These are phyloP conservation scores for Pseudococcus longispinus DNA, from an alignment of 2,888 invertebrate species.

Conservation along the genomic window DNA sequence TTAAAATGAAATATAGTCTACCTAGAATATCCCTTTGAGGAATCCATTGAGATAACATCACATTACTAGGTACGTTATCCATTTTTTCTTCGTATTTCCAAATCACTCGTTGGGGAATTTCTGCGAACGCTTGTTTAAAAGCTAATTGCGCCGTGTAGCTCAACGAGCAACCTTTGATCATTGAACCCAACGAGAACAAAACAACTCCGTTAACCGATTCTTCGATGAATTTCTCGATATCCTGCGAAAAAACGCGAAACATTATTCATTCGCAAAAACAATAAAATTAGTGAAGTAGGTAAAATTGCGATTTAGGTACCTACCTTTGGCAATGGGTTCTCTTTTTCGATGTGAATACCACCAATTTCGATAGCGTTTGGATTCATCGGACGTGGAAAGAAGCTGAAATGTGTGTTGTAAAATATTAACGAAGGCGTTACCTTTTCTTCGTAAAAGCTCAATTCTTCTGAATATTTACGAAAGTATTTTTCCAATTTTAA, in stretches of 20 bases:
- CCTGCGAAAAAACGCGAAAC: background rate
- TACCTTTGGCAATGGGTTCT: background rate
- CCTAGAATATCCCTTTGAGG: conserved; percentile 40
- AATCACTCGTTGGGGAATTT: conserved; percentile 47
- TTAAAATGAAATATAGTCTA: background rate
- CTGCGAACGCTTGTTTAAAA: conserved; percentile 32
- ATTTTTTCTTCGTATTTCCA: conserved; percentile 49
- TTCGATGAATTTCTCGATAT: conserved; percentile 21
- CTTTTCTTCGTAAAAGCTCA: background rate
- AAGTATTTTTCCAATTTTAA: background rate
- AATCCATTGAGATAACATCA: conserved; percentile 23
- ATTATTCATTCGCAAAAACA: background rate
- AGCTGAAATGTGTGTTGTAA: conserved; percentile 42
- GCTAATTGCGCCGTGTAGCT: background rate
- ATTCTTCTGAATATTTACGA: background rate
- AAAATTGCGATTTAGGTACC: background rate
- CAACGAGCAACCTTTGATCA: conserved; percentile 13
- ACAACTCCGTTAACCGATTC: conserved; percentile 18
- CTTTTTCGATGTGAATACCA: conserved; percentile 27
- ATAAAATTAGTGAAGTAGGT: background rate
- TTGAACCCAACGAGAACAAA: conserved; percentile 31
- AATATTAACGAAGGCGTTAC: conserved; percentile 6
- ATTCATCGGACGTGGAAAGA: conserved; percentile 9
- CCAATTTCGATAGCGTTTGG: conserved; percentile 47
- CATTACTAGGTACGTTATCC: background rate